phyloP scores from a whole-genome alignment of 2,797 vertebrate species.

The Urophycis tenuis region DNA sequence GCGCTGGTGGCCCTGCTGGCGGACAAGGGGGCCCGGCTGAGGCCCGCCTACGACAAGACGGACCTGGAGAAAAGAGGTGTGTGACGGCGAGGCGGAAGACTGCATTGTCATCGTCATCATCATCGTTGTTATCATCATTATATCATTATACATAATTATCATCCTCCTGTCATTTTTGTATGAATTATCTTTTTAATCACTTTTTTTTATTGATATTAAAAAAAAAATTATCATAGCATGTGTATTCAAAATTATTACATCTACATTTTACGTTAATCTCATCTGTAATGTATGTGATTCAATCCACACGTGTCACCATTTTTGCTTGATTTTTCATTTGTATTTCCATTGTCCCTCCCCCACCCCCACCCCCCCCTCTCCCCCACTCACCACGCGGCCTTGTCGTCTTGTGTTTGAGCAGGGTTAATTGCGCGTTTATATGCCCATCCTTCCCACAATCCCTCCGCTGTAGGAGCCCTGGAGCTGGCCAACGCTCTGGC shows the following conservation, averaged over 20 bases:
- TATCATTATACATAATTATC: no score
- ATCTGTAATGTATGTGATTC: neutral
- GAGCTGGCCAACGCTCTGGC: slow-evolving; percentile 97
- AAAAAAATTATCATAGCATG: neutral
- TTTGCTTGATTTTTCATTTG: slow-evolving; percentile 11
- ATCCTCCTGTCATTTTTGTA: neutral
- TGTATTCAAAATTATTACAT: neutral
- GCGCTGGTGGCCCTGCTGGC: slow-evolving; percentile 92
- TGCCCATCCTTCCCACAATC: slow-evolving; percentile 88
- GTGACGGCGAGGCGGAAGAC: slow-evolving; percentile 22
- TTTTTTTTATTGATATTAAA: no score
- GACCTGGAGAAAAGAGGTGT: slow-evolving; percentile 93
- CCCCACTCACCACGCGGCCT: slow-evolving; percentile 47
- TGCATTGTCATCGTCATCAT: neutral
- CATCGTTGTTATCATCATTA: neutral
- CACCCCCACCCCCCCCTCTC: slow-evolving; percentile 21
- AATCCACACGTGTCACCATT: neutral
- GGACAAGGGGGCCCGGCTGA: slow-evolving; percentile 89
- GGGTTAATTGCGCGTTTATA: slow-evolving; percentile 87
- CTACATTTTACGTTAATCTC: neutral
- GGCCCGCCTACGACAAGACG: slow-evolving; percentile 87
- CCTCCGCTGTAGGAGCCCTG: slow-evolving; percentile 94
- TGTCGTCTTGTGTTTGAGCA: slow-evolving; percentile 80
- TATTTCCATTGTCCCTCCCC: slow-evolving; percentile 20
- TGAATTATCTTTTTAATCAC: neutral